Percentiles rank a stretch among this genome's conserved stretches.
These are phyloP conservation scores for Holothuria scabra DNA, from an alignment of 53 echinoderm and acorn worm genomes.

Conservation along the genomic window DNA sequence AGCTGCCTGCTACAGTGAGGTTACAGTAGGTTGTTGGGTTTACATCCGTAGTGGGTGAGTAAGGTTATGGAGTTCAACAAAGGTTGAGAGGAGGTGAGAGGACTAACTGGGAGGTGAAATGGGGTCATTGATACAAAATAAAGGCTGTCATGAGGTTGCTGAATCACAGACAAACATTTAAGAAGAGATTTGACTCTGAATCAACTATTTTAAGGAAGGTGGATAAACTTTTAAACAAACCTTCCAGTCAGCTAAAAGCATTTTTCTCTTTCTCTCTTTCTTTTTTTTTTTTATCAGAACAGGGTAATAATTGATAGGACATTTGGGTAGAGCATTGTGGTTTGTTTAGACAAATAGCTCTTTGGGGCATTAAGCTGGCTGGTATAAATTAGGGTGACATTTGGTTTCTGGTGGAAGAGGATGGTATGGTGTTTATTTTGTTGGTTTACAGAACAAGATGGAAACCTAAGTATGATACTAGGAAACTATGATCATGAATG, in stretches of 20 bases:
- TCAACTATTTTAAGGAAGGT: not conserved
- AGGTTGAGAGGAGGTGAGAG: slow-evolving; percentile 40
- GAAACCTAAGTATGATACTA: not conserved
- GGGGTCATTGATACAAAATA: slow-evolving; percentile 27
- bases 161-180: slow-evolving; percentile 20
- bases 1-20: not conserved
- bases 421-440: slow-evolving; percentile 12
- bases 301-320: slow-evolving; percentile 41
- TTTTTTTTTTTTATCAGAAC: too few relatives aligned
- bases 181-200: slow-evolving; percentile 15
- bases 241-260: slow-evolving; percentile 7
- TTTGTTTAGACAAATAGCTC: slow-evolving; percentile 46
- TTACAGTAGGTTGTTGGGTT: slow-evolving; percentile 24
- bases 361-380: slow-evolving; percentile 1
- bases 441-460: not conserved
- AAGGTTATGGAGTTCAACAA: slow-evolving; percentile 29
- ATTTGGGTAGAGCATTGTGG: not conserved
- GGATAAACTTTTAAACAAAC: slow-evolving; percentile 41
- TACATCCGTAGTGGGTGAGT: slow-evolving; percentile 18
- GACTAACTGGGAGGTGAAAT: slow-evolving; percentile 36
- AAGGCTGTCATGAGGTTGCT: slow-evolving; percentile 26
- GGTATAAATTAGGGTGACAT: slow-evolving; percentile 30
- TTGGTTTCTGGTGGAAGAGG: slow-evolving; percentile 20
- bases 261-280: too few relatives aligned
- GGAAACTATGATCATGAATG: too few relatives aligned